A percentile compares a stretch with the other conserved stretches of the same genome.
Evolutionary conservation across 2,888 invertebrate species (phyloP).

Genomic region (Drosophila atripex): DNA sequence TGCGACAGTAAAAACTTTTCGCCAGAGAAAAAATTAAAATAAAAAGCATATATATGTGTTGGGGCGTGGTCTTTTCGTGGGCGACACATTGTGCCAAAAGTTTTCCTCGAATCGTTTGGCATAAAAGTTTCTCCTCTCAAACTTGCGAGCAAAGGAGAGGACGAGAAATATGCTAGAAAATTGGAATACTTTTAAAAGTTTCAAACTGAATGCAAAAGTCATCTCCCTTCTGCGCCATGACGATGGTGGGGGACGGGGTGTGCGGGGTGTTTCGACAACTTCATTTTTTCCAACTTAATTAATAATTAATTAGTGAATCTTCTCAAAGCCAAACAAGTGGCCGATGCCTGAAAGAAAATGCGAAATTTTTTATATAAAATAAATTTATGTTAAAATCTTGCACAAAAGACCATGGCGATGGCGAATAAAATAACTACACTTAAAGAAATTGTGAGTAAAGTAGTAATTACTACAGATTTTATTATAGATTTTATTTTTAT

Average conservation of each 20-base stretch:
- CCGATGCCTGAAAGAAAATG: constrained; percentile 22
- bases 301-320: constrained; percentile 75
- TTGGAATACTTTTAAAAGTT: constrained; percentile 73
- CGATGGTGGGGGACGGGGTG: no score
- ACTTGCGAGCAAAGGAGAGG: constrained; percentile 45
- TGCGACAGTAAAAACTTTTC: constrained; percentile 77
- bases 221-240: constrained; percentile 8
- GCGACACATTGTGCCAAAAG: constrained; percentile 73
- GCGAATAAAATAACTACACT: constrained; percentile 4
- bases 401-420: constrained; percentile 53
- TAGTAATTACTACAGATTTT: accelerated
- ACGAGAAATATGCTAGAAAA: constrained; percentile 62
- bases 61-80: constrained; percentile 52
- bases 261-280: constrained; percentile 36
- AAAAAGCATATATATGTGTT: not conserved
- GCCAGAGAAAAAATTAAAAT: not conserved
- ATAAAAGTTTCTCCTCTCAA: constrained; percentile 45
- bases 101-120: constrained; percentile 43
- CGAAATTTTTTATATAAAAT: constrained; percentile 59
- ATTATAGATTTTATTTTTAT: no score
- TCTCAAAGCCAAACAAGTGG: constrained; percentile 70
- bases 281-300: constrained; percentile 68
- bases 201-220: constrained; percentile 34
- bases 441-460: not conserved
- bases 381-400: constrained; percentile 60